Conservation (phyloP, 1,140 invertebrate genomes). For the Tetramorium simillimum region DNA sequence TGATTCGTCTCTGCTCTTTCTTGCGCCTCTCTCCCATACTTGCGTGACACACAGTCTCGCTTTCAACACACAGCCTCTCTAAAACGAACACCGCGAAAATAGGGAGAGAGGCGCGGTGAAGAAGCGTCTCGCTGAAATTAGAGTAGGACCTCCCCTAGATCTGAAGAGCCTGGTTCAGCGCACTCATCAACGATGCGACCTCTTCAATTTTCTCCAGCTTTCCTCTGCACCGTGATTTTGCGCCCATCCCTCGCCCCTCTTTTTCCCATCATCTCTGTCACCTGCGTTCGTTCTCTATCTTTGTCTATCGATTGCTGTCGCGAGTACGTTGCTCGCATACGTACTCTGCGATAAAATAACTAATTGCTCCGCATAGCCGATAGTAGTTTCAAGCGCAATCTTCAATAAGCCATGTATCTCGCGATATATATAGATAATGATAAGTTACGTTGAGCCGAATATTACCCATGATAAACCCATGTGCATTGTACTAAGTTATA, state of each 20-base stretch:
- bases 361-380: slow-evolving; percentile 14
- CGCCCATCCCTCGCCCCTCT: neutral
- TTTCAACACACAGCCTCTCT: slow-evolving; percentile 28
- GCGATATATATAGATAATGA: slow-evolving; percentile 19
- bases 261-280: slow-evolving; percentile 48
- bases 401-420: neutral
- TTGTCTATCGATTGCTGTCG: slow-evolving; percentile 57
- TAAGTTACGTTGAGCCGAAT: slow-evolving; percentile 34
- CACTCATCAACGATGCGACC: slow-evolving; percentile 47
- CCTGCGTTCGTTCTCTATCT: slow-evolving; percentile 46
- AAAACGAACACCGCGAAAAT: slow-evolving; percentile 57
- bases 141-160: slow-evolving; percentile 58
- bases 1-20: slow-evolving; percentile 62
- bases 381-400: neutral
- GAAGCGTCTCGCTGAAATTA: slow-evolving; percentile 54
- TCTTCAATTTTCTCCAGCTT: slow-evolving; percentile 54
- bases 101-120: neutral
- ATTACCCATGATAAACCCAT: slow-evolving; percentile 27
- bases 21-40: slow-evolving; percentile 29
- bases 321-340: slow-evolving; percentile 31
- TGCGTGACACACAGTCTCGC: slow-evolving; percentile 7
- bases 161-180: slow-evolving; percentile 37
- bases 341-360: slow-evolving; percentile 55
- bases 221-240: slow-evolving; percentile 46
- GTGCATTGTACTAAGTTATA: slow-evolving; percentile 11